Conservation (phyloP, 2,113 vertebrate species). For the Eupsittula cactorum region DNA sequence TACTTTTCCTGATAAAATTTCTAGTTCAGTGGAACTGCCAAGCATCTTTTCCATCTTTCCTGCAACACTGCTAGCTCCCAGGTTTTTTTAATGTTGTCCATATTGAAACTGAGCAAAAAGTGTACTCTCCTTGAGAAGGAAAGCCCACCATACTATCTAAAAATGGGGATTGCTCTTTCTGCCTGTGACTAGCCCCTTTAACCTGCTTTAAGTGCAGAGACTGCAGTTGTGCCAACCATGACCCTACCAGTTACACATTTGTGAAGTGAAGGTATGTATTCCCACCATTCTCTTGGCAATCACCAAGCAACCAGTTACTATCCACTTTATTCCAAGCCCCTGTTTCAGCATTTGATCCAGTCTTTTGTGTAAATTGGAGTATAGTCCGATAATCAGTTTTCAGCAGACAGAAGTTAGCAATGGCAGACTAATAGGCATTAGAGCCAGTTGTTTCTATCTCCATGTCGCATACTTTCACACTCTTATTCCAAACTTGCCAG, state of each 20-base stretch:
- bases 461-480: neutral
- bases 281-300: neutral
- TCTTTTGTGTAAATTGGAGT: neutral
- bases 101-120: neutral
- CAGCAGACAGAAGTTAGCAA: neutral
- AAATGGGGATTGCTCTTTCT: neutral
- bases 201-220: neutral
- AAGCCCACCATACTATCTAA: neutral
- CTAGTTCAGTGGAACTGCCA: neutral
- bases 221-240: neutral
- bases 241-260: neutral
- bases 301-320: neutral
- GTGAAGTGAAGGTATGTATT: neutral
- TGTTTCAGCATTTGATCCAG: neutral
- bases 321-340: neutral
- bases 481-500: neutral
- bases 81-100: neutral
- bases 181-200: neutral
- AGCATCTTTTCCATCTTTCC: neutral
- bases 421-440: neutral
- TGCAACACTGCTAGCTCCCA: neutral
- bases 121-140: neutral
- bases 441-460: neutral
- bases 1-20: neutral
- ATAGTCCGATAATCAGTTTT: neutral